Evolutionary conservation across 2,113 vertebrate genomes (phyloP), one percentile per base, ranked within the genome.

Genomic region (Tyrannus savana): DNA sequence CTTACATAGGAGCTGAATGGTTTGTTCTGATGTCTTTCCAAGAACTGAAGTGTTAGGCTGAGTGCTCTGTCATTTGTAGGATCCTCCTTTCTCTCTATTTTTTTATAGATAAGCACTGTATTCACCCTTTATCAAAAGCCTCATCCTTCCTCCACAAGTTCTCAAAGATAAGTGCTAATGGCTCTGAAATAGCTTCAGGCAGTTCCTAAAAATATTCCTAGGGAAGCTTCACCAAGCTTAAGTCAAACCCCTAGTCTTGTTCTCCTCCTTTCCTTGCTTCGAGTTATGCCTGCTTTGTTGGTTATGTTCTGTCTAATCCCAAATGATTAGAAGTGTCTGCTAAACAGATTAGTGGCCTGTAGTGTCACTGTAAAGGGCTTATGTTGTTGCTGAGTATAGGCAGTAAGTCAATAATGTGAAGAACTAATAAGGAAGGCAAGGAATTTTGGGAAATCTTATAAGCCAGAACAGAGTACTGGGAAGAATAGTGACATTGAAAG

Each of bases 1-100:
- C 67, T 76, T 90, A 62, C 67, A 25, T 73, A 90, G 76, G 75
- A 87, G 44, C 19, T 89, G 74, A 82, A 69, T 56, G 60, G 60
- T 80, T 79, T 73, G 19, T 80, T 90, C 78, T 96, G 92, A 59
- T 90, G 63, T 58, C 63, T 83, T 88, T 90, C 82, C 82, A 88
- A 88, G 89, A 91, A 76, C n/a, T 68, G 60, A 85, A 87, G 44
- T 53, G 75, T 80, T 85, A 82, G n/a, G 12, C 55, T 76, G 62
- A 94, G 88, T 58, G 75, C 37, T 88, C 63, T 79, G 79, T 76
- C 71, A 58, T 90, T 92, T 94, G 62, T 80, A 91, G 71, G 41
- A 50, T 93, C 50, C 41, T 88, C 37, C 67, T 90, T 76, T 92
- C 58, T 64, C 62, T 91, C 62, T 50, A 1, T 85, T 91, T 94